Percentiles rank a stretch among this genome's conserved stretches.
Evolutionary conservation across 2,888 invertebrate species (phyloP).

Genomic region (Ectemnius cavifrons): DNA sequence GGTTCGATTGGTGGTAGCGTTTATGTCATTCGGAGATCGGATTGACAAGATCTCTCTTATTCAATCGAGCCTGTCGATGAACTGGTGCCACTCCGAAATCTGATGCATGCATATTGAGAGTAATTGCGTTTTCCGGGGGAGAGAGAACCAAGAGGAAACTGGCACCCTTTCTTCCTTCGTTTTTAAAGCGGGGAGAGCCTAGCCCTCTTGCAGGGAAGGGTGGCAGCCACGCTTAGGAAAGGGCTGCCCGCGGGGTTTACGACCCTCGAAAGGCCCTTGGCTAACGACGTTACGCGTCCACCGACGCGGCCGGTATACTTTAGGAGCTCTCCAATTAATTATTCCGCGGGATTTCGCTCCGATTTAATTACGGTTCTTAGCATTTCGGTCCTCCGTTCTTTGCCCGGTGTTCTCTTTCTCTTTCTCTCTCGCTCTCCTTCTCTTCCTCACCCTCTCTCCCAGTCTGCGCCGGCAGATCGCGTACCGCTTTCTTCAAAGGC

Average conservation of each 20-base stretch:
- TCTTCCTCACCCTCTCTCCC: slow-evolving; percentile 17
- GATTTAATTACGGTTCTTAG: slow-evolving; percentile 74
- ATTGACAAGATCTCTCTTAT: no score
- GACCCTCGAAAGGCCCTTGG: slow-evolving; percentile 65
- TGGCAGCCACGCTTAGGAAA: slow-evolving; percentile 56
- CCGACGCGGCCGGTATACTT: slow-evolving; percentile 72
- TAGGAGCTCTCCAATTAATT: slow-evolving; percentile 73
- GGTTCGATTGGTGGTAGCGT: no score
- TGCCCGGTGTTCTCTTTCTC: slow-evolving; percentile 22
- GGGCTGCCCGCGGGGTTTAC: slow-evolving; percentile 59
- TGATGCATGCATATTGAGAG: slow-evolving; percentile 44
- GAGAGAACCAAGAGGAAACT: slow-evolving; percentile 51
- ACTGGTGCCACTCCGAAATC: no score
- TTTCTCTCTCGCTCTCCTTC: slow-evolving; percentile 25
- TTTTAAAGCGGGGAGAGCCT: slow-evolving; percentile 55
- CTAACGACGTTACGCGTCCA: slow-evolving; percentile 72
- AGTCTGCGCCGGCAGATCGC: slow-evolving; percentile 28
- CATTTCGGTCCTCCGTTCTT: slow-evolving; percentile 52
- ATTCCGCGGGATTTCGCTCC: slow-evolving; percentile 73
- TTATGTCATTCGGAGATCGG: no score
- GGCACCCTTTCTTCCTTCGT: slow-evolving; percentile 63
- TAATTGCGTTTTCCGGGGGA: slow-evolving; percentile 58
- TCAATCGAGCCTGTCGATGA: no score
- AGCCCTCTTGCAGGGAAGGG: slow-evolving; percentile 47
- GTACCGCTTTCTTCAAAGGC: slow-evolving; percentile 15